Conservation (phyloP, 1,140 invertebrate species). For the Aphelenchoides besseyi region DNA sequence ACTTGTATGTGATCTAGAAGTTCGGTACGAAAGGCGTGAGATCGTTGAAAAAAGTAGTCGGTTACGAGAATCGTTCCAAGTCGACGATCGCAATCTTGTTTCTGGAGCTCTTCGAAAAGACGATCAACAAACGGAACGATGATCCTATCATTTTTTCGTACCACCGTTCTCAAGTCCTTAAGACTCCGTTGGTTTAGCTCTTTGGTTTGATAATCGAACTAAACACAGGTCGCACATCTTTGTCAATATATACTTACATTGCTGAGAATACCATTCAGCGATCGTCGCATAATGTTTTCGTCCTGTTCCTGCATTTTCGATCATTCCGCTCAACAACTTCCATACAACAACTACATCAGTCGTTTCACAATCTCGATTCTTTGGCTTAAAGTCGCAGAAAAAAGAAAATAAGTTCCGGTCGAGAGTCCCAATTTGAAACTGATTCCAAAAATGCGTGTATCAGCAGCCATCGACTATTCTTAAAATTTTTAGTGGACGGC, state of each 20-base stretch:
- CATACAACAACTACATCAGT: too few relatives aligned
- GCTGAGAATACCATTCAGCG: conserved; percentile 23
- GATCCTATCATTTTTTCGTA: conserved; percentile 33
- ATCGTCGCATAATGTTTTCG: neutral
- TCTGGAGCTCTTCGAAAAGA: conserved; percentile 35
- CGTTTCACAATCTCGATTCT: too few relatives aligned
- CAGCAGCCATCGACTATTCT: too few relatives aligned
- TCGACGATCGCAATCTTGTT: conserved; percentile 41
- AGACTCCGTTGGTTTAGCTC: conserved; percentile 32
- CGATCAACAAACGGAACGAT: conserved; percentile 43
- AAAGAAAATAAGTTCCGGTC: too few relatives aligned
- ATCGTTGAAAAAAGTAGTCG: conserved; percentile 53
- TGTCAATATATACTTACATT: neutral
- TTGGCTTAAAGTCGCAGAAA: too few relatives aligned
- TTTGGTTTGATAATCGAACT: conserved; percentile 48
- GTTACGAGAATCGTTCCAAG: conserved; percentile 38
- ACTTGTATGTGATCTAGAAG: conserved; percentile 44
- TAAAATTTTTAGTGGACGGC: too few relatives aligned
- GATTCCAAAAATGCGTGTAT: too few relatives aligned
- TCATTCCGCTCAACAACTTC: neutral
- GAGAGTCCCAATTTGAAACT: too few relatives aligned
- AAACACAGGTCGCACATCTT: neutral
- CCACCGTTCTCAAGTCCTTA: conserved; percentile 35
- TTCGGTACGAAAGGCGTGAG: conserved; percentile 43
- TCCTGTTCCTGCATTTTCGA: conserved; percentile 18